Evolutionary conservation across 2,888 invertebrate species (phyloP).

Genomic region (Lochmaea crataegi): DNA sequence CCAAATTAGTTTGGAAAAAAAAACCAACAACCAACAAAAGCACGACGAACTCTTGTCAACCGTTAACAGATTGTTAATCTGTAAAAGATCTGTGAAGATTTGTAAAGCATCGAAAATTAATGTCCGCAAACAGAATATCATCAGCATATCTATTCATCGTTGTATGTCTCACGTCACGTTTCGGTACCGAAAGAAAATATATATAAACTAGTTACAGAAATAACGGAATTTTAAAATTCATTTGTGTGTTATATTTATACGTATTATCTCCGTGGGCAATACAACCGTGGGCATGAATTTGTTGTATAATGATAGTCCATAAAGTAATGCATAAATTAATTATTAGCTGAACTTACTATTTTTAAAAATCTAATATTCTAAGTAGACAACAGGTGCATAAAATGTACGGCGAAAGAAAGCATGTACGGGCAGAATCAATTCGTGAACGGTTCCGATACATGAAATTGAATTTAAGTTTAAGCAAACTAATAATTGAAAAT

Average conservation of each 20-base stretch:
- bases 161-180: conserved; percentile 6
- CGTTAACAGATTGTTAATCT: conserved; percentile 13
- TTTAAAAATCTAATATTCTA: too few relatives aligned
- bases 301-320: too few relatives aligned
- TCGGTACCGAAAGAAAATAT: not conserved
- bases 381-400: too few relatives aligned
- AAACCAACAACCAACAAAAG: too few relatives aligned
- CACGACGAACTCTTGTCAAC: not conserved
- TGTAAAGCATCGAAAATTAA: conserved; percentile 7
- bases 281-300: not conserved
- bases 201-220: not conserved
- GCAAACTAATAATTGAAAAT: too few relatives aligned
- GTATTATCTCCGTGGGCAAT: not conserved
- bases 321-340: too few relatives aligned
- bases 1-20: too few relatives aligned
- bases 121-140: not conserved
- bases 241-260: conserved; percentile 1
- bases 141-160: not conserved
- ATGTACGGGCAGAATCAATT: too few relatives aligned
- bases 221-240: conserved; percentile 1
- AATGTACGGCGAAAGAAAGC: too few relatives aligned
- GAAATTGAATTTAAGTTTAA: too few relatives aligned
- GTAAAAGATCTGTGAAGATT: conserved; percentile 7
- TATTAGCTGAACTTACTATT: too few relatives aligned
- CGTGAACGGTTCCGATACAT: too few relatives aligned